These are phyloP conservation scores for Bagarius yarrelli DNA, from an alignment of 2,113 vertebrate genomes.

Conservation along the genomic window DNA sequence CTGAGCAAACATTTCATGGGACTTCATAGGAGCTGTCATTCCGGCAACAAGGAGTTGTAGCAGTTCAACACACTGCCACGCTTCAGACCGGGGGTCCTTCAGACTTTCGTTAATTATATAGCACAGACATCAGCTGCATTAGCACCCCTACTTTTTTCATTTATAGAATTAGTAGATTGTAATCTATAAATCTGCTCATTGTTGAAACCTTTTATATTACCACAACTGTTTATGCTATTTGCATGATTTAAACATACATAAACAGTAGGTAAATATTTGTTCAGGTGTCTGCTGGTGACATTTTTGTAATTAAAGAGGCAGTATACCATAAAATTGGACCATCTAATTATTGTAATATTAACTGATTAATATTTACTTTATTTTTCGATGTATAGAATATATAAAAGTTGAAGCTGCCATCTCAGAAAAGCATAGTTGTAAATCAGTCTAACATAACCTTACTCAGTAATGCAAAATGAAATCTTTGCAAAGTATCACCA, in stretches of 20 bases:
- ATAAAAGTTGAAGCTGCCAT: background rate
- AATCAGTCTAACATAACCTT: slow-evolving; percentile 36
- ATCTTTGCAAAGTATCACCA: background rate
- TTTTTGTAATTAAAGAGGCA: slow-evolving; percentile 17
- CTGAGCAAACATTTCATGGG: slow-evolving; percentile 49
- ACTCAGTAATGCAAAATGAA: slow-evolving; percentile 45
- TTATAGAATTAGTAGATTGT: slow-evolving; percentile 29
- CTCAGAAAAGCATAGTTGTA: slow-evolving; percentile 15
- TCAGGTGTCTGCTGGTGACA: slow-evolving; percentile 14
- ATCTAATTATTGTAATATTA: slow-evolving; percentile 8
- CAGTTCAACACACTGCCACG: slow-evolving; percentile 24
- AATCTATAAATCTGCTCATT: slow-evolving; percentile 27
- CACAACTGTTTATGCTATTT: slow-evolving; percentile 37
- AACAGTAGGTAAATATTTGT: slow-evolving; percentile 37
- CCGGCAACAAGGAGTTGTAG: slow-evolving; percentile 16
- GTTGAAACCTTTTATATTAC: slow-evolving; percentile 18
- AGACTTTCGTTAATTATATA: slow-evolving; percentile 40
- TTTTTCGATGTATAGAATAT: background rate
- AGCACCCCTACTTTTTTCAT: slow-evolving; percentile 17
- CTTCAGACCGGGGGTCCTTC: slow-evolving; percentile 15
- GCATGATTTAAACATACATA: slow-evolving; percentile 35
- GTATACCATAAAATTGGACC: background rate
- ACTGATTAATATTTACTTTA: background rate
- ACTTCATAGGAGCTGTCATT: slow-evolving; percentile 50
- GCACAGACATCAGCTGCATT: slow-evolving; percentile 23